Evolutionary conservation across 1,140 invertebrate genomes (phyloP), one percentile per base, ranked within the genome.

Genomic region (Hylaeus volcanicus): DNA sequence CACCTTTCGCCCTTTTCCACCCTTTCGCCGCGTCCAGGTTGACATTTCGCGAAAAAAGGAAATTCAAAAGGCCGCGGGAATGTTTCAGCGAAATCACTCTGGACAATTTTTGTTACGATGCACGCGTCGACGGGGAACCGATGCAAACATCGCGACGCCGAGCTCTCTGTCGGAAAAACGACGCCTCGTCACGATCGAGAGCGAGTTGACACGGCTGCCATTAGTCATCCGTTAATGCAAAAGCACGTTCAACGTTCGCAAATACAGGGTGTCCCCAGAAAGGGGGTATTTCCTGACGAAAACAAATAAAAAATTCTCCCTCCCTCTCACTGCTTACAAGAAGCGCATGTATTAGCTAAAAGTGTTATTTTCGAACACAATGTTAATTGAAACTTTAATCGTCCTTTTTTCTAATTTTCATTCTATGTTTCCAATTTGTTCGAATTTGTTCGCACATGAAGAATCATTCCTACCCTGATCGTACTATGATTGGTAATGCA

Each of bases 141-240:
- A 45, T 12, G 45, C 8, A 56, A 65, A 81, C 65, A 74, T 74
- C 15, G 39, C 2, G 53, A 63, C 58, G 39, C 43, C 58, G 65
- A 14, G 48, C 14, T 45, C 9, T 26, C 8, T 11, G 43, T 14
- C 37, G 61, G 26, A 79, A 78, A 81, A 85, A 79, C 72, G 82
- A 45, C 2, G 53, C 51, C n/a, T 14, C 61, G 56, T 82, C 71
- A 66, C 58, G 53, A 70, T 81, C 43, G 55, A 69, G 69, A n/a
- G n/a, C 51, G 73, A 53, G 56, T 63, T 75, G 71, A 61, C 69
- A 26, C 55, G 15, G 53, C 72, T 56, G 58, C 78, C 64, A 77
- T 77, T 77, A 83, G 73, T 77, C 76, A 85, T 45, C 63, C 37
- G 73, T 39, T 53, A 68, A 86, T 83, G 77, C 63, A 9, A 51